Evolutionary conservation across 2,797 vertebrate genomes (phyloP).

Genomic region (Rhinichthys osculus): DNA sequence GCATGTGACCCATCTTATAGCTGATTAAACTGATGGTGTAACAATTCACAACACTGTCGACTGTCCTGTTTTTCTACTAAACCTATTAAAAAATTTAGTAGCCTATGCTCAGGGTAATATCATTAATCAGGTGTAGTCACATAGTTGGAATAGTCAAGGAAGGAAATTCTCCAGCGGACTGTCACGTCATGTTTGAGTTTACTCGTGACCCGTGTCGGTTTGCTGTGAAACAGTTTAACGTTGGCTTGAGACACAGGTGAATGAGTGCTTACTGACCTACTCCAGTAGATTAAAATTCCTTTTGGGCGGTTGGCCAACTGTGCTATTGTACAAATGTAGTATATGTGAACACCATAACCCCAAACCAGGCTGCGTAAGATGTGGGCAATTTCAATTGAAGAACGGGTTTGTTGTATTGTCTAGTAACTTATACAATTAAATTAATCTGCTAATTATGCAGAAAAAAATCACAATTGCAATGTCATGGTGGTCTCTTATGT

Average conservation of each 20-base stretch:
- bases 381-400: not conserved
- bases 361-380: not conserved
- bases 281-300: slow-evolving; percentile 81
- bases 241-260: slow-evolving; percentile 74
- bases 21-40: not conserved
- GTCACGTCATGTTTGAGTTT: slow-evolving; percentile 79
- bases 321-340: slow-evolving; percentile 38
- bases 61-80: not conserved
- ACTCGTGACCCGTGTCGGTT: slow-evolving; percentile 74
- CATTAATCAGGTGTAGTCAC: not conserved
- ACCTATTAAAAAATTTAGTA: not conserved
- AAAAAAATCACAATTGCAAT: not conserved
- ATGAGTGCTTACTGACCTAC: slow-evolving; percentile 67
- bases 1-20: not conserved
- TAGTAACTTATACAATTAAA: not conserved
- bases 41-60: not conserved
- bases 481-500: not conserved
- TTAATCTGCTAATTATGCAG: not conserved
- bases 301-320: slow-evolving; percentile 73
- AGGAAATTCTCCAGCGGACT: slow-evolving; percentile 24
- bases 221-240: slow-evolving; percentile 76
- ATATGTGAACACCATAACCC: not conserved
- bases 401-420: not conserved
- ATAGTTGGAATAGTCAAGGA: not conserved
- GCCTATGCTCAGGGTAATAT: not conserved